Conservation (phyloP, 2,113 vertebrate genomes). For the Cinclus mexicanus region DNA sequence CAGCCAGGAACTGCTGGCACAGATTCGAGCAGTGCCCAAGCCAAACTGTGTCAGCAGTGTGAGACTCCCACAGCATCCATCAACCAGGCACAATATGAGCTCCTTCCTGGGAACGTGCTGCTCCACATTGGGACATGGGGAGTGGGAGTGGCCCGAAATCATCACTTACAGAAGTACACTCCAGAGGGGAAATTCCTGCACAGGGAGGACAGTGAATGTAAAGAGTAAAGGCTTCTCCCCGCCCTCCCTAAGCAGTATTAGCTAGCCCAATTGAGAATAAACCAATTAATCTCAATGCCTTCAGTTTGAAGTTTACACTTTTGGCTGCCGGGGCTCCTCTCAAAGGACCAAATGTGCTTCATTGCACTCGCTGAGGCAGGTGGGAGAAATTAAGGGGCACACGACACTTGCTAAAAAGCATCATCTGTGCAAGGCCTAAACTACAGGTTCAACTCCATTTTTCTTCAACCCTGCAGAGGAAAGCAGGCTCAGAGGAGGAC, state of each 20-base stretch:
- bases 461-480: fast-evolving
- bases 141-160: neutral
- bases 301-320: neutral
- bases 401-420: neutral
- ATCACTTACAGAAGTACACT: fast-evolving
- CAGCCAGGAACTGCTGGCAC: neutral
- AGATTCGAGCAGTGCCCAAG: fast-evolving
- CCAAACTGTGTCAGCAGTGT: fast-evolving
- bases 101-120: neutral
- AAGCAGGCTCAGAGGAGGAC: neutral
- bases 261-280: neutral
- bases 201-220: neutral
- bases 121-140: fast-evolving
- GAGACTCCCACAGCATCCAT: neutral
- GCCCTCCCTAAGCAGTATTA: fast-evolving
- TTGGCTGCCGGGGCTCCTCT: neutral
- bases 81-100: fast-evolving
- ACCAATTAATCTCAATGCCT: neutral
- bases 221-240: too few relatives aligned
- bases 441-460: fast-evolving
- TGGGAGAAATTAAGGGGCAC: neutral
- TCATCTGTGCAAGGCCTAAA: neutral
- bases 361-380: neutral
- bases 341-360: neutral
- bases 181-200: fast-evolving